A percentile compares a stretch with the other conserved stretches of the same genome.
phyloP scores from a whole-genome alignment of 64 coral and sea anemone genomes.

The Montipora sp. region DNA sequence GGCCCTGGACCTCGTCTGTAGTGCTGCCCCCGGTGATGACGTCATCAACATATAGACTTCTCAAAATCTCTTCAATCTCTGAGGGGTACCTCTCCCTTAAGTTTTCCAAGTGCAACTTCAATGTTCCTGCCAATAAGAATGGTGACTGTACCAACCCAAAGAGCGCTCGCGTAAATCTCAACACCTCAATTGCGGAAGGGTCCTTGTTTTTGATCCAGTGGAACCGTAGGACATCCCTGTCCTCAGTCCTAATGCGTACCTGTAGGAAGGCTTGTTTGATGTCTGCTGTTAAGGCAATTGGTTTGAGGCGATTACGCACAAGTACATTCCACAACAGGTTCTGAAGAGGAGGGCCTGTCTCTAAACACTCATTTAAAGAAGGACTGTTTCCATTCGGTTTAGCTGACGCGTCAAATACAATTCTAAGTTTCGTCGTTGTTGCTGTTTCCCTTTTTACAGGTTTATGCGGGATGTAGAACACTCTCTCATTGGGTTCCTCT shows the following conservation, averaged over 20 bases:
- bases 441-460: neutral
- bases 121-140: conserved; percentile 22
- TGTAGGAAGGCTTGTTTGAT: conserved; percentile 57
- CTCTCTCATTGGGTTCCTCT: neutral
- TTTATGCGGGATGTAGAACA: conserved; percentile 24
- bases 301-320: conserved; percentile 17
- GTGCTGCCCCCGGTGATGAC: neutral
- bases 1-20: neutral
- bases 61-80: conserved; percentile 40
- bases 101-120: neutral
- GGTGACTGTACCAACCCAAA: conserved; percentile 15
- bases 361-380: conserved; percentile 59
- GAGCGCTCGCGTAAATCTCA: conserved; percentile 17
- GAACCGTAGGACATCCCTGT: conserved; percentile 16
- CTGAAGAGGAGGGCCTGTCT: conserved; percentile 58
- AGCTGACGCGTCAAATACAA: conserved; percentile 18
- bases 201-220: conserved; percentile 42
- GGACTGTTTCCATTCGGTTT: neutral
- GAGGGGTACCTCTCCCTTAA: neutral
- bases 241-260: neutral
- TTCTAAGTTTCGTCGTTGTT: neutral
- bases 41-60: conserved; percentile 55
- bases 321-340: conserved; percentile 21
- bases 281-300: conserved; percentile 21
- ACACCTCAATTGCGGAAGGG: conserved; percentile 5